Evolutionary conservation across 2,113 vertebrate genomes (phyloP), one percentile per base, ranked within the genome.

Genomic region (Onychorhynchus coronatus): DNA sequence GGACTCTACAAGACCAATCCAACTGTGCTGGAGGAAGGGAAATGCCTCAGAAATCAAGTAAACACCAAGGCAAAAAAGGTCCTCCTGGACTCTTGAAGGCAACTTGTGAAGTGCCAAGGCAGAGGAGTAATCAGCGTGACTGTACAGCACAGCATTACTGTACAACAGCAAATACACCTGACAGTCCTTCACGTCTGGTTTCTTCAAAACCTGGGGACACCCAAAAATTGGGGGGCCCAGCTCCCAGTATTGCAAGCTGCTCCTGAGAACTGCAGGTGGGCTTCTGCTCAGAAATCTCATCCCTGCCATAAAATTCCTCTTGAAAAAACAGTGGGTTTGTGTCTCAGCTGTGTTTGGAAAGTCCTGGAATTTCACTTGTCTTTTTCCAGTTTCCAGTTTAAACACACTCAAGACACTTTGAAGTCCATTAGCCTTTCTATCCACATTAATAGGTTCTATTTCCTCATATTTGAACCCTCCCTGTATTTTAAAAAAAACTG

Each of bases 211-310:
- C 0, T 63, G 65, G 59, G 44, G 24, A 20, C 21, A 35, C 14
- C 21, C n/a, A 47, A 8, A 58, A 21, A 47, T 0, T 21, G 27
- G 27, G 37, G 37, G 1, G 0, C 27, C 20, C 37, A 63, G 31
- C 21, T 63, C 11, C 33, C 0, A 0, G 21, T 24, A 25, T 1
- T 28, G 5, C 27, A 52, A 49, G 37, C 16, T 3, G 1, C 6
- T 78, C 41, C 61, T 19, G 35, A 55, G 49, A 82, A 20, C 11
- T 82, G 55, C 44, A 46, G 35, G 50, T 78, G 24, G 1, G 3
- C 28, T 72, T 41, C 27, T 33, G 41, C 28, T 23, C 47, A 9
- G 31, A 12, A 22, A 46, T 18, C 35, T 24, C 66, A 83, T 7
- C 35, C 28, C 31, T 83, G 52, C 20, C 17, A 31, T 30, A 17